phyloP scores from a whole-genome alignment of 1,140 invertebrate species.

The Drosophila busckii region DNA sequence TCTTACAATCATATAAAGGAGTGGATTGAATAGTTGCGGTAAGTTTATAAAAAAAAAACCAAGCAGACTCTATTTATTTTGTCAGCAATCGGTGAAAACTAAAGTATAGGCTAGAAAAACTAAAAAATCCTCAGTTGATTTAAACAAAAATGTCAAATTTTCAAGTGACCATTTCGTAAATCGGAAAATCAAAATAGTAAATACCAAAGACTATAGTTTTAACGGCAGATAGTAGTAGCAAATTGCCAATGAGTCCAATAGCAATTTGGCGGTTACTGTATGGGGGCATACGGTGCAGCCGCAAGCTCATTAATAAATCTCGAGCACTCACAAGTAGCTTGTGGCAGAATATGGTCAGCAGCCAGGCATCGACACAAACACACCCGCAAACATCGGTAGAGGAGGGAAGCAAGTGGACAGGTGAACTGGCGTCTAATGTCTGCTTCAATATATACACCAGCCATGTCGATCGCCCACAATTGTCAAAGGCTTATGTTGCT shows the following conservation, averaged over 20 bases:
- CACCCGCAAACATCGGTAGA: no score
- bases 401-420: not conserved
- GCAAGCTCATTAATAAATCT: slow-evolving; percentile 28
- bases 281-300: slow-evolving; percentile 9
- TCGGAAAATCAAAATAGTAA: slow-evolving; percentile 18
- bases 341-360: slow-evolving; percentile 27
- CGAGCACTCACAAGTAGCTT: slow-evolving; percentile 18
- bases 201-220: slow-evolving; percentile 6
- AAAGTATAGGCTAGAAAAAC: slow-evolving; percentile 2
- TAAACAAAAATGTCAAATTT: slow-evolving; percentile 60
- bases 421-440: not conserved
- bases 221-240: slow-evolving; percentile 14
- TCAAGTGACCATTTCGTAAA: slow-evolving; percentile 39
- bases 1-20: no score
- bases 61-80: slow-evolving; percentile 11
- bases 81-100: not conserved
- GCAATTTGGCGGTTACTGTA: slow-evolving; percentile 22
- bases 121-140: slow-evolving; percentile 12
- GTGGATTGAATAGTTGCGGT: no score
- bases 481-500: slow-evolving; percentile 16
- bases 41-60: no score
- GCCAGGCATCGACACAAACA: no score
- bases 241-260: slow-evolving; percentile 42
- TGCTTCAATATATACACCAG: not conserved
- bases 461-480: slow-evolving; percentile 1